Base-by-base conservation (phyloP, 2,888 invertebrate genomes). In the Ochropleura plecta region DNA sequence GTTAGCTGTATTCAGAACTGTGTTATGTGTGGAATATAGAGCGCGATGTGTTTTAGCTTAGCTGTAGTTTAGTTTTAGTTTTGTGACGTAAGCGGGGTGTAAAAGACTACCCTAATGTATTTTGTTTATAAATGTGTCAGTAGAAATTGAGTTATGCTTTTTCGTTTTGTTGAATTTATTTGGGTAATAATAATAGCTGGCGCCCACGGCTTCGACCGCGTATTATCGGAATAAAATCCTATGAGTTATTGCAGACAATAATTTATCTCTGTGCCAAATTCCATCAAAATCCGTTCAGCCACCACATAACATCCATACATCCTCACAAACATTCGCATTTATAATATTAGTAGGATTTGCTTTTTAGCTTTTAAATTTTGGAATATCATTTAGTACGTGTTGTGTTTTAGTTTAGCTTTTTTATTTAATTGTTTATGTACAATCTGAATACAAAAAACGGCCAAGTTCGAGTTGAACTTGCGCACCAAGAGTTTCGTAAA, bases 1-100 rank as follows among this genome's bases (percentile, higher is more conserved):
- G 30, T 30, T 79, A 86, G 87, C 83, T 3, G 80, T 78, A 87
- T 86, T 86, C 87, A 86, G 75, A 63, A 64, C 76, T 48, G 5
- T 30, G 84, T 70, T 83, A 73, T 63, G 57, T 66, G 30, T 57
- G 44, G 72, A 73, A 81, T 81, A 84, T 49, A 60, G 67, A 68
- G 48, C 20, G 62, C 46, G 12, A 30, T 66, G 49, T 78, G 30
- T 60, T 79, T 76, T n/a, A 68, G 82, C 62, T 78, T 14, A 49
- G 44, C 10, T 18, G 42, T 44, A 44, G 18, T 66, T 67, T 40
- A 20, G 16, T 3, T 20, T 12, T 7, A 44, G 40, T 40, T 75
- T 72, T 4, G 10, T 12, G 10, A 20, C 2, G 8, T 51, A 55
- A 64, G 20, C 73, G 16, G 55, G 8, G 46, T 42, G 18, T 69